Percentiles rank a stretch among this genome's conserved stretches.
Evolutionary conservation across 2,888 invertebrate species (phyloP).

Genomic region (Drosophila hamatofila): DNA sequence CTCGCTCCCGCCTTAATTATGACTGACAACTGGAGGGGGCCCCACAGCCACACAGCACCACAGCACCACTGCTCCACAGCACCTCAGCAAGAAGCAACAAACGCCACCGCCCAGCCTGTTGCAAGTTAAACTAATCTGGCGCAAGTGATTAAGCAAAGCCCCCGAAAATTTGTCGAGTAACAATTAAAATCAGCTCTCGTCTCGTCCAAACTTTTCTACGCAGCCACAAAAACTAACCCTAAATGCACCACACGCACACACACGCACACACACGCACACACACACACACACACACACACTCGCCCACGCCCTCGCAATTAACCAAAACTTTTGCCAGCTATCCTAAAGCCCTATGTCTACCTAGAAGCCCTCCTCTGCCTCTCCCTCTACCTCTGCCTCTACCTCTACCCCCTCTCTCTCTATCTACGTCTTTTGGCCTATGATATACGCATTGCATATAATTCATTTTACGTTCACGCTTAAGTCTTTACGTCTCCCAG

Average conservation of each 20-base stretch:
- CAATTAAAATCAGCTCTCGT: conserved; percentile 68
- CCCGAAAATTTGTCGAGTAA: conserved; percentile 60
- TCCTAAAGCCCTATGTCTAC: background rate
- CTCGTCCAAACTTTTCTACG: conserved; percentile 30
- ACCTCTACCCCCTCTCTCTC: background rate
- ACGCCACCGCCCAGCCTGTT: background rate
- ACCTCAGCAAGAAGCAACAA: background rate
- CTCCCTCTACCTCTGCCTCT: background rate
- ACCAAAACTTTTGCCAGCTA: conserved; percentile 62
- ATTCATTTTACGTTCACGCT: conserved; percentile 76
- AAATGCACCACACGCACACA: conserved; percentile 24
- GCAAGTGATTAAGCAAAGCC: conserved; percentile 74
- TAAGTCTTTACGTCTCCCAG: conserved; percentile 24
- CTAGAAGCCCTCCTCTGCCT: background rate
- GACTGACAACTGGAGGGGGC: background rate
- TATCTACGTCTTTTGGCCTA: conserved; percentile 25
- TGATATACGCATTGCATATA: conserved; percentile 63
- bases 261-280: conserved; percentile 7
- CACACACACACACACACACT: conserved; percentile 17
- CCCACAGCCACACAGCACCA: background rate
- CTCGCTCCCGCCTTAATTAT: conserved; percentile 1
- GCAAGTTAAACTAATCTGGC: conserved; percentile 56
- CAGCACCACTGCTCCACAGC: background rate
- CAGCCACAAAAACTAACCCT: conserved; percentile 23
- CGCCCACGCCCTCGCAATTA: conserved; percentile 61